Evolutionary conservation across 2,113 vertebrate genomes (phyloP), one percentile per base, ranked within the genome.

Genomic region (Oreocharis arfaki): DNA sequence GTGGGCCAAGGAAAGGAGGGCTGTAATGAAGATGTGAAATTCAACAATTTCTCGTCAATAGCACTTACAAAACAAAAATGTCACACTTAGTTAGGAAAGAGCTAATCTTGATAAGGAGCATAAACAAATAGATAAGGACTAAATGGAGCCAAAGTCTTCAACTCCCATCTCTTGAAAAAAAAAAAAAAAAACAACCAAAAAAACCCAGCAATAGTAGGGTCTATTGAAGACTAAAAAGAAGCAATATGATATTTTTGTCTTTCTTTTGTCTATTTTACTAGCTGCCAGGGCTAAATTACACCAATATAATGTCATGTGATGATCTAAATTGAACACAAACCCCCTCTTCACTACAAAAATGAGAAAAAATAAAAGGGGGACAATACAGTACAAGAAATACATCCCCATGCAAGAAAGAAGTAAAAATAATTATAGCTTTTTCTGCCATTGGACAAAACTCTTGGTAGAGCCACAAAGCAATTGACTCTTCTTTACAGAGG

Each of bases 151-250:
- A 30, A 78, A 92, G 20, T 76, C 92, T 84, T 94, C 76, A 95
- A 96, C 30, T 42, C 27, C 5, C 11, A 16, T 80, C 30, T 88
- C 47, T 67, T 77, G 67, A 80, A 89, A 95, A 89, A 95, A 68
- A n/a, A 79, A 95, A 39, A 80, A 89, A 95, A 89, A 95, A 68
- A n/a, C 77, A 95, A 39, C 39, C 39, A 39, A 39, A 39, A n/a
- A n/a, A n/a, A 67, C 8, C 15, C 9, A 93, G 32, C 35, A 93
- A 23, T 65, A 49, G 49, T 6, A 49, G 60, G 10, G 21, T 20
- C 30, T 73, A 69, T 69, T 35, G 46, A 84, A 84, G 56, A 57
- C 61, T 49, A 11, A 77, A 96, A 94, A 76, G 16, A 21, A 50
- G 37, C 14, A 18, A 11, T 20, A 30, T 16, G 9, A 16, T 41